phyloP scores from a whole-genome alignment of 2,888 invertebrate genomes.

The Eustalomyia histrio region DNA sequence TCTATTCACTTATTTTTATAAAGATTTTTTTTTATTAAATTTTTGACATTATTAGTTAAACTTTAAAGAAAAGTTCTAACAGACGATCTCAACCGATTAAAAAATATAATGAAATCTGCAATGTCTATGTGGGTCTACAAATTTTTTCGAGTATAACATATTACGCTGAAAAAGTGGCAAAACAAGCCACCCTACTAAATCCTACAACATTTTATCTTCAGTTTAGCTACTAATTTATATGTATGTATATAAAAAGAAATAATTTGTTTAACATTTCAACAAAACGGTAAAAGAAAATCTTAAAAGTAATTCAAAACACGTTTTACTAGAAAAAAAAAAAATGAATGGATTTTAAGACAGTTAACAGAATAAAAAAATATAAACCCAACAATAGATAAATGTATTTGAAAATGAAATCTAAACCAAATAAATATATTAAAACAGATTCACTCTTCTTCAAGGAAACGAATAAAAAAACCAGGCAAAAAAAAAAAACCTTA shows the following conservation, averaged over 20 bases:
- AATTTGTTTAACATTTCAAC: constrained; percentile 69
- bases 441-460: constrained; percentile 39
- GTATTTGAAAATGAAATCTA: constrained; percentile 45
- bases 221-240: no score
- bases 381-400: constrained; percentile 30
- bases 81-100: no score
- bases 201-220: no score
- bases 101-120: no score
- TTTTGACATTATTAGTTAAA: no score
- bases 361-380: constrained; percentile 14
- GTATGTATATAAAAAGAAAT: not conserved
- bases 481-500: constrained; percentile 56
- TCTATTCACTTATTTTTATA: no score
- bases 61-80: no score
- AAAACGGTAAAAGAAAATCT: constrained; percentile 48
- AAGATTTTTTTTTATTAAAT: no score
- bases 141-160: no score
- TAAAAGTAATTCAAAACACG: constrained; percentile 63
- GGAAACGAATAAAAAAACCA: not conserved
- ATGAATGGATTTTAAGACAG: constrained; percentile 49
- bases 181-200: no score
- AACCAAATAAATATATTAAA: constrained; percentile 44
- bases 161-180: no score
- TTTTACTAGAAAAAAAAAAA: constrained; percentile 35
- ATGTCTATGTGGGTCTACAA: no score